Conservation (phyloP, 2,797 vertebrate genomes). For the Gorsachius magnificus region DNA sequence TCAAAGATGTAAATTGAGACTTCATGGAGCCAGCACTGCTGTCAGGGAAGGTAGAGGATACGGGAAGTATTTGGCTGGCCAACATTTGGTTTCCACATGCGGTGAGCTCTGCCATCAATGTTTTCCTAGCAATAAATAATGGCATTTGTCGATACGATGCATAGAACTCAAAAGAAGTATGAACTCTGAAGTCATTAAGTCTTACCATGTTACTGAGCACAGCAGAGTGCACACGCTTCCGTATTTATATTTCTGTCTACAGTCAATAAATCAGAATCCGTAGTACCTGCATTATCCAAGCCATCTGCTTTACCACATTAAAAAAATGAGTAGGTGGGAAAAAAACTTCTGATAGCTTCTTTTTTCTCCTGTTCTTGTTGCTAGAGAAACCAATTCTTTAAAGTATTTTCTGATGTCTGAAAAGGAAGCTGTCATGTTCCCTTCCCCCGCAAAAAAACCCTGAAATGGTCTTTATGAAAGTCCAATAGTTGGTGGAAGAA, state of each 20-base stretch:
- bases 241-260: slow-evolving; percentile 57
- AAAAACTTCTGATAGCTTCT: slow-evolving; percentile 33
- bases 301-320: slow-evolving; percentile 60
- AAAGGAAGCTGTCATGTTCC: slow-evolving; percentile 45
- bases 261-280: slow-evolving; percentile 52
- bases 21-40: neutral
- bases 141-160: neutral
- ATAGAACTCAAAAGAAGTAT: slow-evolving; percentile 27
- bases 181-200: slow-evolving; percentile 31
- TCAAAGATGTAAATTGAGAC: neutral
- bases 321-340: slow-evolving; percentile 49
- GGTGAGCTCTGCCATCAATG: neutral
- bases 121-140: slow-evolving; percentile 23
- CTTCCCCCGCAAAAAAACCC: slow-evolving; percentile 24
- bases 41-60: neutral
- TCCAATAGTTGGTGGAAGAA: neutral
- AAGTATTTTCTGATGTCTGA: slow-evolving; percentile 36
- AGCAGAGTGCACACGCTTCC: slow-evolving; percentile 12
- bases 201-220: neutral
- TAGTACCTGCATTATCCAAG: slow-evolving; percentile 56
- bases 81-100: neutral
- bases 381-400: slow-evolving; percentile 63
- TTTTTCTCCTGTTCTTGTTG: slow-evolving; percentile 51
- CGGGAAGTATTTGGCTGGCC: neutral
- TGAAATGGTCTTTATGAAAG: slow-evolving; percentile 6